Evolutionary conservation across 2,888 invertebrate genomes (phyloP).

Genomic region (Graphium colonna): DNA sequence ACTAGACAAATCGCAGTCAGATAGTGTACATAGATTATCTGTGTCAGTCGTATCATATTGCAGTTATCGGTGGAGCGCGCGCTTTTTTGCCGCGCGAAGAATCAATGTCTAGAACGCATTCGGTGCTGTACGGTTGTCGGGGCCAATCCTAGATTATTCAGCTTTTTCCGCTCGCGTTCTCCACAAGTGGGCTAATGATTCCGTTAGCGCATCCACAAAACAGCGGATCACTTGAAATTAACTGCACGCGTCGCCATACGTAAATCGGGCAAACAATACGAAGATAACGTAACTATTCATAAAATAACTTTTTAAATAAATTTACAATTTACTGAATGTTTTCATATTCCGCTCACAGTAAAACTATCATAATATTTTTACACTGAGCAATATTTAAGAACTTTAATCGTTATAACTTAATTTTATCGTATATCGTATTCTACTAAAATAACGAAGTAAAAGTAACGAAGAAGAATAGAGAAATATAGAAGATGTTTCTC

Average conservation of each 20-base stretch:
- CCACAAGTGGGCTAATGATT: slow-evolving; percentile 71
- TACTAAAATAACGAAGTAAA: no score
- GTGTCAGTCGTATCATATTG: background rate
- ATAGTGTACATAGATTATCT: background rate
- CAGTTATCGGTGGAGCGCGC: background rate
- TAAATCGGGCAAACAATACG: slow-evolving; percentile 36
- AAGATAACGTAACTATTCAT: slow-evolving; percentile 21
- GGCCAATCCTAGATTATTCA: slow-evolving; percentile 58
- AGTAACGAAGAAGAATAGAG: no score
- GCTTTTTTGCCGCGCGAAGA: slow-evolving; percentile 3
- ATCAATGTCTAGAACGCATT: slow-evolving; percentile 5
- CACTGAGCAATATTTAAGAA: no score
- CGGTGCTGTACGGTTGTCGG: slow-evolving; percentile 15
- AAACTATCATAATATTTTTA: no score
- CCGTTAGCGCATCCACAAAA: slow-evolving; percentile 75
- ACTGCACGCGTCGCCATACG: slow-evolving; percentile 50
- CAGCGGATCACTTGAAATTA: slow-evolving; percentile 61
- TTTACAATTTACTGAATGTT: no score
- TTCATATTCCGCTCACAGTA: no score
- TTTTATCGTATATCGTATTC: no score
- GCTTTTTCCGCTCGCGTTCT: slow-evolving; percentile 67
- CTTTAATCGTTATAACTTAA: no score
- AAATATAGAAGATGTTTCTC: no score
- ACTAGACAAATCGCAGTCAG: no score
- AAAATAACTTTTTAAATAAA: no score